These are phyloP conservation scores for Stenotaenia linearis DNA, from an alignment of 2,888 invertebrate genomes.

Conservation along the genomic window DNA sequence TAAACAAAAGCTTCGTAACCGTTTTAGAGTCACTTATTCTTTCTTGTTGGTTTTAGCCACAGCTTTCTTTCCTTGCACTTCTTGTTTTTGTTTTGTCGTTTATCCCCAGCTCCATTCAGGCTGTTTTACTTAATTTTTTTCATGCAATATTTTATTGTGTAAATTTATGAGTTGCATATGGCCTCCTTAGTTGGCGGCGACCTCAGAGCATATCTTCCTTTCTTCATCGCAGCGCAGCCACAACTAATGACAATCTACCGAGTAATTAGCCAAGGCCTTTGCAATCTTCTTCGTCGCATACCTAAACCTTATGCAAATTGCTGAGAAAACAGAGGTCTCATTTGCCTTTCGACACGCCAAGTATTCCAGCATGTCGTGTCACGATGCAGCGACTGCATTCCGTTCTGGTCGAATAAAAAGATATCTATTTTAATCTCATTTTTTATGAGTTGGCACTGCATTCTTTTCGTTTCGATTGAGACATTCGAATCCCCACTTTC, in stretches of 20 bases:
- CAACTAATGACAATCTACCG: neutral
- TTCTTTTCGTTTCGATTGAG: neutral
- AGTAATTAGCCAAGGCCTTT: conserved; percentile 19
- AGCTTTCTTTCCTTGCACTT: too few species aligned
- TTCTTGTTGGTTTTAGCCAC: too few species aligned
- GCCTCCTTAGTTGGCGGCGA: too few species aligned
- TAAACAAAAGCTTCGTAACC: too few species aligned
- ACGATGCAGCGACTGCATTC: neutral
- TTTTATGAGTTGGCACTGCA: neutral
- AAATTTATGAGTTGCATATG: too few species aligned
- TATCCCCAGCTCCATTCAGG: too few species aligned
- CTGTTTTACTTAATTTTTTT: too few species aligned
- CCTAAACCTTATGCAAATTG: conserved; percentile 20
- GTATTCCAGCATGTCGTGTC: neutral
- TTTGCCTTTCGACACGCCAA: neutral
- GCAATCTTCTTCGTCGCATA: neutral
- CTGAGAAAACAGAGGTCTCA: neutral
- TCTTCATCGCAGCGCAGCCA: neutral
- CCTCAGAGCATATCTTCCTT: neutral
- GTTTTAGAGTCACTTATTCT: too few species aligned
- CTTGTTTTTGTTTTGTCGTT: too few species aligned
- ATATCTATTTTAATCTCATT: too few species aligned
- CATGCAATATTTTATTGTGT: too few species aligned
- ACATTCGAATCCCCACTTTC: neutral
- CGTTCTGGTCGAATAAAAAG: neutral